Evolutionary conservation across 2,797 vertebrate species (phyloP).

Genomic region (Cyclura pinguis): DNA sequence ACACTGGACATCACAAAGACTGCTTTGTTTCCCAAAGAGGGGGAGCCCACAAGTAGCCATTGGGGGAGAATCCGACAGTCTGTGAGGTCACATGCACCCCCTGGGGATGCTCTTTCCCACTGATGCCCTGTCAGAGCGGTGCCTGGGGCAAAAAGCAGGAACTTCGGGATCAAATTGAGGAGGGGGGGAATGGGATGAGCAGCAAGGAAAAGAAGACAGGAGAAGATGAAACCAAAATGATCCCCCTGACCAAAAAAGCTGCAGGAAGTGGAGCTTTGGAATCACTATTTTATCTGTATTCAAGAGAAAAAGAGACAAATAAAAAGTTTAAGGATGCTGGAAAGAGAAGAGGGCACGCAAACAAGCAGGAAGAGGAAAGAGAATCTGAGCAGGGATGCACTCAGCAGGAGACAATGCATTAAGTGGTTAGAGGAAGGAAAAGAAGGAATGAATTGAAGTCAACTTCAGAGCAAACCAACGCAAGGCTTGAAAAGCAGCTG

Average conservation of each 20-base stretch:
- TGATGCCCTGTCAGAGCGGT: neutral
- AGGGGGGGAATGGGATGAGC: constrained; percentile 15
- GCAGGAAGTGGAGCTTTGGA: constrained; percentile 76
- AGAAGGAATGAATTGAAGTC: constrained; percentile 39
- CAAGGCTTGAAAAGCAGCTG: constrained; percentile 32
- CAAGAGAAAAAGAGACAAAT: constrained; percentile 67
- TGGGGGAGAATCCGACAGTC: neutral
- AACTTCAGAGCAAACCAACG: constrained; percentile 51
- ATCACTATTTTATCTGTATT: constrained; percentile 79
- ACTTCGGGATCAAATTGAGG: constrained; percentile 1
- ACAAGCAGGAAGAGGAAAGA: constrained; percentile 26
- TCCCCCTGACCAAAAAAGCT: neutral
- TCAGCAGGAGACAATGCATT: neutral
- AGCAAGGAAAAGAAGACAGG: constrained; percentile 30
- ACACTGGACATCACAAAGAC: constrained; percentile 56
- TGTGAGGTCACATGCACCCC: neutral
- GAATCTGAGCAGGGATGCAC: neutral
- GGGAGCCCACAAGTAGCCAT: constrained; percentile 1
- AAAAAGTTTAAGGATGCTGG: constrained; percentile 61
- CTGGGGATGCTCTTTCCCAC: constrained; percentile 31
- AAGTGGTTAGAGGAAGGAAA: constrained; percentile 64
- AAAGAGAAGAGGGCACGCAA: neutral
- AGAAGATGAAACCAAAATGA: neutral
- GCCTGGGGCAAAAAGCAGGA: neutral
- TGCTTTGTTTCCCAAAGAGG: constrained; percentile 57